Base-by-base conservation (phyloP, 2,797 vertebrate genomes). In the Triplophysa yarkandensis region DNA sequence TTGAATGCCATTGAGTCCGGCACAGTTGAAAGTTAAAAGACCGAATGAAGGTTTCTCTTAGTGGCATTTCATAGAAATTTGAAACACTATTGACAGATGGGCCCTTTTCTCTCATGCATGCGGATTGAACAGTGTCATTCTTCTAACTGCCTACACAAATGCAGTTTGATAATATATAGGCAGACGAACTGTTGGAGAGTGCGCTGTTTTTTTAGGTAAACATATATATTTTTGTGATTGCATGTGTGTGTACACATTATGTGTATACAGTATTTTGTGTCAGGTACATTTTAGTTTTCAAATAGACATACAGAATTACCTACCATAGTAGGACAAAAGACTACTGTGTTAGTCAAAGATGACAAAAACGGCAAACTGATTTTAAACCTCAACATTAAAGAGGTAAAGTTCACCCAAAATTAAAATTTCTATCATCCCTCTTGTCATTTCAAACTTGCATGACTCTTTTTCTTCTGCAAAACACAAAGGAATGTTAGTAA, bases 1-100 rank as follows among this genome's bases (percentile, higher is more conserved):
- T 32, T 58, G 54, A 70, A 80, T 54, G 81, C 79, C 69, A 74
- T 77, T 68, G 74, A 69, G 62, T 74, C 67, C 72, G 81, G 70
- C 77, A 68, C 62, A 69, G 54, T 74, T 74, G 57, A 69, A 61
- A 74, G 39, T 43, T 30, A 54, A 48, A 68, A 68, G 68, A 68
- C 46, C 55, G 63, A 69, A 64, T 64, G 73, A 77, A 82, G 52
- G 67, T 44, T 62, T 57, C 54, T 66, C 44, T 74, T 74, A 63
- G 72, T 74, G 71, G 74, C 67, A 77, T 68, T 68, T 77, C 52
- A 68, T 28, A 50, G 50, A 32, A 74, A 76, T 70, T 73, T 76
- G 55, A 64, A 77, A 70, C 77, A 50, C 19, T 55, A 64, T 48
- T 81, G 77, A 84, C 80, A 84, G 83, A 84, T 84, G 83, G 80